Base-by-base conservation (phyloP, 2,888 invertebrate species). In the Cryptosula pallasiana region DNA sequence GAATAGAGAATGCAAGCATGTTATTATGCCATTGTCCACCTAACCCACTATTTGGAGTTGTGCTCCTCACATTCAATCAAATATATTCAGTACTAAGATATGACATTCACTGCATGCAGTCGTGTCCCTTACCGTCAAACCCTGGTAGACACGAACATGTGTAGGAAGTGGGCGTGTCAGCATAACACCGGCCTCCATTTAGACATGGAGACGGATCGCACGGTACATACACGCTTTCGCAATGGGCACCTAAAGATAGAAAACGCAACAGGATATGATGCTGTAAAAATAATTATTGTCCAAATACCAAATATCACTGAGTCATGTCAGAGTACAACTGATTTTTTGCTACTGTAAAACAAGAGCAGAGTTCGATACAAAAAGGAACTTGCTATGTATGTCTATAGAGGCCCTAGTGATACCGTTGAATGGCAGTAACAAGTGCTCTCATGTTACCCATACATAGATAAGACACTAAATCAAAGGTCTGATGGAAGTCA, bases 181-280 rank as follows among this genome's bases (percentile, higher is more conserved):
- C 76, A 20, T 76, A 73, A 74, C 85, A 85, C 1, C 75, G 76
- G 0, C 83, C 85, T 0, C 81, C 79, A 74, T 84, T 82, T 73
- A 78, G 75, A 76, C 85, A 85, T 1, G 85, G 85, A 69, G 78
- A 79, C 0, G 85, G 84, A 23, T 76, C 75, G 74, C 84, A 85
- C 0, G 96, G 96, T 76, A 95, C 90, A 85, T 95, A 97, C 79
- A 91, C 91, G 80, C 90, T 92, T 84, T 95, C 95, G 86, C 96
- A 97, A 83, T 95, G 91, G 81, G 92, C 89, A 29, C 96, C 96
- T 63, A 27, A 27, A 9, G 32, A 91, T 88, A 5, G 45, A 9
- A 23, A 25, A 57, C n/a, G 25, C 57, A 57, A 29, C 45, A 45
- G 45, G 9, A 13, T 45, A 45, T 45, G 9, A 45, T 13, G 5